Base-by-base conservation (phyloP, 2,888 invertebrate species). In the Panzeria rudis region DNA sequence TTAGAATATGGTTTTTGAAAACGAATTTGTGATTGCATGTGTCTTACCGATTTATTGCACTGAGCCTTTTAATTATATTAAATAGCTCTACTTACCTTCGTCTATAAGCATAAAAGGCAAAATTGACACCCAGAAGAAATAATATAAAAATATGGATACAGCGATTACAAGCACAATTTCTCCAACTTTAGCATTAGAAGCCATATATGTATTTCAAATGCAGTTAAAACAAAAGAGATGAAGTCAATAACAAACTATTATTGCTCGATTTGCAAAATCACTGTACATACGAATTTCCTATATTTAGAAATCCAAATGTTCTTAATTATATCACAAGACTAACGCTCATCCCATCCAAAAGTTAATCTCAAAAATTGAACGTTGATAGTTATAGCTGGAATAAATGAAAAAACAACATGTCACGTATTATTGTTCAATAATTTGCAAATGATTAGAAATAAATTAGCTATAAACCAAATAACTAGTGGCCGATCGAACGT, bases 101-200 rank as follows among this genome's bases (percentile, higher is more conserved):
- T 94, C 94, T 87, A 94, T 93, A 73, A 94, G 93, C 88, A 95
- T 94, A 88, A 96, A 95, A 2, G 96, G 96, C 88, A 95, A 93
- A 61, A 94, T 94, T 80, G 95, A 94, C 20, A 95, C 92, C 96
- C 96, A 96, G 79, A 95, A 91, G 44, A 94, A 94, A 86, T 95
- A 94, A 88, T 95, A 93, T 0, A 94, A 87, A 88, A 95, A 95
- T 75, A 94, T 88, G 13, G 93, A 89, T 6, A 93, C 90, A 5
- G 94, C 94, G 4, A 93, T 87, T 83, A 93, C 93, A 87, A 96
- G 92, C 86, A 95, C 92, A 68, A 94, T 86, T 92, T 94, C 94
- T 69, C 96, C 96, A 80, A 94, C 91, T 85, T 93, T 91, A 52
- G 94, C 93, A 92, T 95, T 95, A 78, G 94, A 92, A 91, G 94